These are phyloP conservation scores for Galerucella calmariensis DNA, from an alignment of 2,888 invertebrate species.

Conservation along the genomic window DNA sequence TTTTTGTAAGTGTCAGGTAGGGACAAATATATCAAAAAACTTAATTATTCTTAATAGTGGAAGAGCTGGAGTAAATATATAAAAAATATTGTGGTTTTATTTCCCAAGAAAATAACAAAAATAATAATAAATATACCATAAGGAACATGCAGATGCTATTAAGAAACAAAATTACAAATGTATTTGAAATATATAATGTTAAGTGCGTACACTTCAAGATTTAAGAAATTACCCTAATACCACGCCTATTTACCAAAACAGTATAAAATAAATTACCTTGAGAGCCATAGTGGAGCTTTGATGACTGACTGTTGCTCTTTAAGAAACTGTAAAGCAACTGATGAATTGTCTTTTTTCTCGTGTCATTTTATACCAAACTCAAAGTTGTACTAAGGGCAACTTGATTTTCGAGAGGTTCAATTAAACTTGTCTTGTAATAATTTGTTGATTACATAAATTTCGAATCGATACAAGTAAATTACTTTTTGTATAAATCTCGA, in stretches of 20 bases:
- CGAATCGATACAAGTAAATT: constrained; percentile 9
- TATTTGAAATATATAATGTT: too few relatives aligned
- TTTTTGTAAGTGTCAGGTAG: too few relatives aligned
- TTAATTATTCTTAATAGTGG: too few relatives aligned
- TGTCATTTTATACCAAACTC: constrained; percentile 16
- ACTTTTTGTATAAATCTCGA: constrained; percentile 5
- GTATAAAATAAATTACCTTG: constrained; percentile 31
- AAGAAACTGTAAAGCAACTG: constrained; percentile 18
- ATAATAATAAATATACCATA: too few relatives aligned
- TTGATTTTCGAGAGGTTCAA: constrained; percentile 26
- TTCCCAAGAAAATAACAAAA: too few relatives aligned
- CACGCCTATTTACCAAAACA: not conserved
- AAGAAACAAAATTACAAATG: too few relatives aligned
- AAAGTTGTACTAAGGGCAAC: constrained; percentile 36
- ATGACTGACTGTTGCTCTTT: constrained; percentile 9
- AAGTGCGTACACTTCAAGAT: too few relatives aligned
- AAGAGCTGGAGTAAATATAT: too few relatives aligned
- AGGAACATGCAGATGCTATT: too few relatives aligned
- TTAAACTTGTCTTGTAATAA: constrained; percentile 17
- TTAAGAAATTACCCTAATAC: too few relatives aligned
- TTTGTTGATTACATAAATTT: constrained; percentile 17
- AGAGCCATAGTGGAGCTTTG: constrained; percentile 32
- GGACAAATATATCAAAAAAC: too few relatives aligned
- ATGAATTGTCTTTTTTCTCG: constrained; percentile 6
- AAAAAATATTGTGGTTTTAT: too few relatives aligned